These are phyloP conservation scores for Hippoglossus stenolepis DNA, from an alignment of 2,113 vertebrate genomes.

Conservation along the genomic window DNA sequence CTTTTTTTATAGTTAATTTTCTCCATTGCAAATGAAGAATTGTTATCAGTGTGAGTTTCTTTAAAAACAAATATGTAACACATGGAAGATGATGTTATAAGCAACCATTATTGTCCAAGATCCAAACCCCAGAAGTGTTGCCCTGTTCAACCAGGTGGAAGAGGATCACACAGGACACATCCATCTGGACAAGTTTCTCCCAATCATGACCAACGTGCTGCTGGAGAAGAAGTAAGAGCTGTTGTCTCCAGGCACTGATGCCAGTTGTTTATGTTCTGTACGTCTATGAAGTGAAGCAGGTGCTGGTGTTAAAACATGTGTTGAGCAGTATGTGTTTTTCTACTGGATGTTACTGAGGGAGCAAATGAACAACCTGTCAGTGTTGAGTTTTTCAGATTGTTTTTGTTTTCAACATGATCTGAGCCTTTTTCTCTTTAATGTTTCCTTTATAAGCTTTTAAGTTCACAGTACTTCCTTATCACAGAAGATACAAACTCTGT, in stretches of 20 bases:
- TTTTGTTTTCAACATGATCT: no score
- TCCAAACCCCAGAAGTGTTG: not conserved
- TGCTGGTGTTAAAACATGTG: not conserved
- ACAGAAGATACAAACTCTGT: not conserved
- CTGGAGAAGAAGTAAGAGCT: conserved; percentile 85
- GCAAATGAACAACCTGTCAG: no score
- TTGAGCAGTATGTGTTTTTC: not conserved
- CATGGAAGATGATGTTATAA: not conserved
- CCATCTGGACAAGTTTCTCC: conserved; percentile 90
- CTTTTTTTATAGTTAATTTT: no score
- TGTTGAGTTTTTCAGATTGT: no score
- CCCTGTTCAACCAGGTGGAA: conserved; percentile 84
- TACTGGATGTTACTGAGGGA: no score
- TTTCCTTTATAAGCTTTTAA: no score
- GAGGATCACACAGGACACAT: conserved; percentile 88
- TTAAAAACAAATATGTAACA: no score
- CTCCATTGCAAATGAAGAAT: not conserved
- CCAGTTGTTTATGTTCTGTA: not conserved
- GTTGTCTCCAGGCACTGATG: not conserved
- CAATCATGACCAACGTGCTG: conserved; percentile 88
- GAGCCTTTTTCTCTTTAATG: no score
- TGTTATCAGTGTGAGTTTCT: no score
- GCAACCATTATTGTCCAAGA: not conserved
- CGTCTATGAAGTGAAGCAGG: not conserved
- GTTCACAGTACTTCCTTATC: no score